phyloP scores from a whole-genome alignment of 1,140 invertebrate genomes.

The Cotesia typhae region DNA sequence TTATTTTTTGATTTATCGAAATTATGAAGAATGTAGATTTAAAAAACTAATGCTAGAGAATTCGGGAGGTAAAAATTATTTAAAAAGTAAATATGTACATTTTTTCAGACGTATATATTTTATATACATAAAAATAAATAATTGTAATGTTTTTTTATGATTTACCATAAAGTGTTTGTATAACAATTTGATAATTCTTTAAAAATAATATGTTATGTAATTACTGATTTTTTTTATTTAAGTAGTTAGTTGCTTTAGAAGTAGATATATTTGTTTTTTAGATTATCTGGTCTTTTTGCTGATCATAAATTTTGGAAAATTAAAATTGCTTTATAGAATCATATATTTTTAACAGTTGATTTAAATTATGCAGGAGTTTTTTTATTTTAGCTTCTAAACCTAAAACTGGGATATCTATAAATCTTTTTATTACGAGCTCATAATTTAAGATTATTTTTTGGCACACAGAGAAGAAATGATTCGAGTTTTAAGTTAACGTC shows the following conservation, averaged over 20 bases:
- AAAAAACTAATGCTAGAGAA: neutral
- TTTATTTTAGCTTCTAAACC: no score
- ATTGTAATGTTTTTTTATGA: conserved; percentile 50
- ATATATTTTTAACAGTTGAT: neutral
- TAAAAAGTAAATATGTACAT: conserved; percentile 50
- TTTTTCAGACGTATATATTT: conserved; percentile 54
- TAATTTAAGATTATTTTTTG: no score
- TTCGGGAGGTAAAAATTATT: conserved; percentile 30
- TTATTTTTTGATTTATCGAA: conserved; percentile 4
- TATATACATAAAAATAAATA: conserved; percentile 51
- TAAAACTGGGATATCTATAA: conserved; percentile 4
- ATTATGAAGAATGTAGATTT: neutral
- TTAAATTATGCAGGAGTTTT: no score
- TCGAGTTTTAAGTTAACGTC: no score
- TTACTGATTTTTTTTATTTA: neutral
- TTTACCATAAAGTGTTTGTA: conserved; percentile 48
- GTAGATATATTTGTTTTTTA: neutral
- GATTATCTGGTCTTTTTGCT: no score
- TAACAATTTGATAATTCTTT: conserved; percentile 46
- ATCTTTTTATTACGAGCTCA: no score
- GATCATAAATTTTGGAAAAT: no score
- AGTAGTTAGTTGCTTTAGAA: conserved; percentile 40
- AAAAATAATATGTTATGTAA: conserved; percentile 40
- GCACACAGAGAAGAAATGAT: no score
- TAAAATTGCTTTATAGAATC: no score